Percentiles rank a stretch among this genome's conserved stretches.
These are phyloP conservation scores for Xenopus tropicalis DNA, from an alignment of 2,113 vertebrate species.

Conservation along the genomic window DNA sequence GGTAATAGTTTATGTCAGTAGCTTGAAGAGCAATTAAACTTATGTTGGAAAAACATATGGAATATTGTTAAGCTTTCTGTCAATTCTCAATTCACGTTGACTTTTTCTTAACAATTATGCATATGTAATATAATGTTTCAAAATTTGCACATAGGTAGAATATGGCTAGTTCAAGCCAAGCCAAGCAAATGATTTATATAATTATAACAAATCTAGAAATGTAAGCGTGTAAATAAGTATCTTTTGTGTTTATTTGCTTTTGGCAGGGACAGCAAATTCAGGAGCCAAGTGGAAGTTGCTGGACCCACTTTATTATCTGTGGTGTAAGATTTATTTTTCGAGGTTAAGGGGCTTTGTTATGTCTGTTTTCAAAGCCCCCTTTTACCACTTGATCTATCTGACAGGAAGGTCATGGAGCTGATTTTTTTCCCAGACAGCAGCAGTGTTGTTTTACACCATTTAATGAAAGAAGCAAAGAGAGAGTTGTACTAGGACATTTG, in stretches of 20 bases:
- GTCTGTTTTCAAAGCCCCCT: conserved; percentile 21
- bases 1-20: not conserved
- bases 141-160: no score
- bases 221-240: conserved; percentile 7
- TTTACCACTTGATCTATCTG: conserved; percentile 18
- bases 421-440: conserved; percentile 5
- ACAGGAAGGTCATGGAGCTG: conserved; percentile 9
- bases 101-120: no score
- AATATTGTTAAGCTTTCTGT: not conserved
- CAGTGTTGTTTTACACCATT: not conserved
- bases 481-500: conserved; percentile 6
- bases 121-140: no score
- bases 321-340: conserved; percentile 36
- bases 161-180: no score
- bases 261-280: conserved; percentile 39
- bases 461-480: not conserved
- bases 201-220: not conserved
- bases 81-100: not conserved
- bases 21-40: conserved; percentile 13
- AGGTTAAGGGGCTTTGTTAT: conserved; percentile 29
- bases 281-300: conserved; percentile 37
- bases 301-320: conserved; percentile 25
- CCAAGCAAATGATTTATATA: no score
- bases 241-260: conserved; percentile 1
- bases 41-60: conserved; percentile 4